A percentile compares a stretch with the other conserved stretches of the same genome.
phyloP scores from a whole-genome alignment of 2,797 vertebrate species.

The Sphaeramia orbicularis region DNA sequence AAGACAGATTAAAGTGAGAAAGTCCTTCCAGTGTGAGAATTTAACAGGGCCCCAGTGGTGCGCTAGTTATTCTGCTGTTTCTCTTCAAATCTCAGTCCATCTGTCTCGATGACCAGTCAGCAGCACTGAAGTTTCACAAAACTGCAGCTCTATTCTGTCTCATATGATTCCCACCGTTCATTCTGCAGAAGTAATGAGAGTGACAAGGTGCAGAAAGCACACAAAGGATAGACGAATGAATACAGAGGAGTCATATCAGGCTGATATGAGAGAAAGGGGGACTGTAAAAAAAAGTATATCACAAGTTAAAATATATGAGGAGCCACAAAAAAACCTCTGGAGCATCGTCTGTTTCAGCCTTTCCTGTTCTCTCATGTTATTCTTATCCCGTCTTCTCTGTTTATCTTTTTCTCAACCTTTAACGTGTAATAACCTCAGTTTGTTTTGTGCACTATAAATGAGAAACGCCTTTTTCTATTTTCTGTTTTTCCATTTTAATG shows the following conservation, averaged over 20 bases:
- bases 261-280: conserved; percentile 32
- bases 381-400: conserved; percentile 30
- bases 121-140: conserved; percentile 26
- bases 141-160: conserved; percentile 32
- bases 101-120: conserved; percentile 51
- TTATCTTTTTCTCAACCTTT: conserved; percentile 35
- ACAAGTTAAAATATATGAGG: conserved; percentile 41
- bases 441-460: background rate
- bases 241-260: conserved; percentile 39
- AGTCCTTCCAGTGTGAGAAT: conserved; percentile 38
- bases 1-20: conserved; percentile 10
- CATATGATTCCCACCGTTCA: conserved; percentile 47
- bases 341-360: conserved; percentile 35
- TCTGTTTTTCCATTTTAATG: too few relatives aligned
- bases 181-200: conserved; percentile 59
- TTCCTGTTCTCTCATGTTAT: conserved; percentile 22
- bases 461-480: too few relatives aligned
- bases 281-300: conserved; percentile 36
- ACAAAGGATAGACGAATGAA: conserved; percentile 43
- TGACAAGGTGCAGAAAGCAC: conserved; percentile 37
- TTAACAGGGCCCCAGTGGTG: conserved; percentile 38
- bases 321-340: conserved; percentile 29
- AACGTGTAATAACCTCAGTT: conserved; percentile 15
- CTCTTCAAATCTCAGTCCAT: conserved; percentile 49
- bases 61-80: conserved; percentile 28